Evolutionary conservation across 2,797 vertebrate genomes (phyloP), one percentile per base, ranked within the genome.

Genomic region (Synaphobranchus kaupii): DNA sequence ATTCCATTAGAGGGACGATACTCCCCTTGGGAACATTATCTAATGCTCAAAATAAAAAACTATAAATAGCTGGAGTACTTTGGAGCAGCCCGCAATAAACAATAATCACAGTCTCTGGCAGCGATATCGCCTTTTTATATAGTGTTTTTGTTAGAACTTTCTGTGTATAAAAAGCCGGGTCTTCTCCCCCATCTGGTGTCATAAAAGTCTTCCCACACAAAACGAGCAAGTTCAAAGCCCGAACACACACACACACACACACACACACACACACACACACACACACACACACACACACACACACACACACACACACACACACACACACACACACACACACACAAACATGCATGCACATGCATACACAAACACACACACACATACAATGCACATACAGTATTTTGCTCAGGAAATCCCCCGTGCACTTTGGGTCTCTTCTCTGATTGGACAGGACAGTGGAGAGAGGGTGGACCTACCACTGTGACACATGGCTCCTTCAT

Each of bases 391-490:
- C 39, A 78, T 44, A 73, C 13, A 44, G 47, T 81, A n/a, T 50
- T 44, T n/a, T 50, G 2, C 78, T 50, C 78, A 48, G 44, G 47
- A 81, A 81, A 25, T 48, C 1, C 10, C 78, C 3, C 3, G 5
- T 78, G 73, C 73, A 20, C 5, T 48, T 4, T 3, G 17, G 25
- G 13, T 50, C 78, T n/a, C 20, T 81, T 81, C 81, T 88, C 20
- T 66, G 71, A 84, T 84, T 86, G 84, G 88, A 89, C 83, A 86
- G 86, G 60, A 84, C 86, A 82, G 83, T 90, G 85, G 86, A 88
- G 44, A 81, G 88, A 91, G 88, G 73, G 89, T 90, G 88, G 92
- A 98, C 98, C 96, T 98, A 99, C 98, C 98, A 95, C 96, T 95
- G 94, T 94, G 90, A 89, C 84, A 95, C 95, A 93, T 93, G 95